Evolutionary conservation across 2,888 invertebrate species (phyloP).

Genomic region (Deroplatys truncata): DNA sequence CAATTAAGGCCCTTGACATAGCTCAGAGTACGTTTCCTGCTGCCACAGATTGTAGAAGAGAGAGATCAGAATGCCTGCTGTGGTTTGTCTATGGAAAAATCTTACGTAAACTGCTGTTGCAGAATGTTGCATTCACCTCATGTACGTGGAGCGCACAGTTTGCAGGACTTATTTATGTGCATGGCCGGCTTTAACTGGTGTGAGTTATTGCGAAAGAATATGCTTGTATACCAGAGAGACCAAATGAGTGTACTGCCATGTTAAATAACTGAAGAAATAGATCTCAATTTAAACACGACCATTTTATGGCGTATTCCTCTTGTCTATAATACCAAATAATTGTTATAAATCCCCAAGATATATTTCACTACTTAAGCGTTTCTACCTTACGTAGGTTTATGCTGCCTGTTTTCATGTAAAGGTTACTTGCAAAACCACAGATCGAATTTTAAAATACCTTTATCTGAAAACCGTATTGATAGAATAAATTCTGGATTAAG

Average conservation of each 20-base stretch:
- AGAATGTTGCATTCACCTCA: not conserved
- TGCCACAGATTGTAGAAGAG: too few species aligned
- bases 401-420: not conserved
- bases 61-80: not conserved
- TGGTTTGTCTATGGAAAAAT: not conserved
- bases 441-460: not conserved
- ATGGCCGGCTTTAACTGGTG: not conserved
- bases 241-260: not conserved
- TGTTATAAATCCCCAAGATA: not conserved
- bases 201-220: not conserved
- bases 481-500: too few species aligned
- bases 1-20: too few species aligned
- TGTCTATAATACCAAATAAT: too few species aligned
- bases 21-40: too few species aligned
- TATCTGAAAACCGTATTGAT: not conserved
- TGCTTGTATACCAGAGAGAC: not conserved
- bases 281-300: not conserved
- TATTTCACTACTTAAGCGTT: not conserved
- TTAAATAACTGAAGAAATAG: not conserved
- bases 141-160: not conserved
- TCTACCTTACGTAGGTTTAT: not conserved
- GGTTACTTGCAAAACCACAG: not conserved
- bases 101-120: not conserved
- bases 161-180: not conserved
- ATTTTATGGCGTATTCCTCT: not conserved